phyloP scores from a whole-genome alignment of 2,113 vertebrate species.

The Lynx canadensis region DNA sequence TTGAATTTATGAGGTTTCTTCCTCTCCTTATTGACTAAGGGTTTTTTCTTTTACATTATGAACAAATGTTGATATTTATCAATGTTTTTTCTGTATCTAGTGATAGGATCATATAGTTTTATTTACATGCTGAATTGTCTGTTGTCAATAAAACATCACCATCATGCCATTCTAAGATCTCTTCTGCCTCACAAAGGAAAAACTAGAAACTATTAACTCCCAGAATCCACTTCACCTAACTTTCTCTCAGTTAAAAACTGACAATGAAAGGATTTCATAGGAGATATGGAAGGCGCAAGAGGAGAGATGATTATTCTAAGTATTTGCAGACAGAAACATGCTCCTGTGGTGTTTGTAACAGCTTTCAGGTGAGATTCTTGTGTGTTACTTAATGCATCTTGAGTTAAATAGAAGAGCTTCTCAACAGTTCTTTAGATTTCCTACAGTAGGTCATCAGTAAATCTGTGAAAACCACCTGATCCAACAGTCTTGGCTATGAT shows the following conservation, averaged over 20 bases:
- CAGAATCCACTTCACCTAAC: background rate
- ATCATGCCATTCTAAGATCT: background rate
- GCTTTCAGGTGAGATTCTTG: background rate
- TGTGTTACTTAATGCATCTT: background rate
- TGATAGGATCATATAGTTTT: background rate
- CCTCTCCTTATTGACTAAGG: background rate
- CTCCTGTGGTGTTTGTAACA: background rate
- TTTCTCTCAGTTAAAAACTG: background rate
- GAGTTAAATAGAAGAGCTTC: background rate
- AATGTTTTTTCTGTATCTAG: background rate
- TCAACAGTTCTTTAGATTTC: background rate
- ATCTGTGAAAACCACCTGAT: background rate
- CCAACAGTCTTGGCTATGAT: background rate
- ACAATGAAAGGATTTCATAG: background rate
- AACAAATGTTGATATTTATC: background rate
- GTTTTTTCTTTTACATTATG: background rate
- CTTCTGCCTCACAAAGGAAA: background rate
- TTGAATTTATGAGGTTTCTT: background rate
- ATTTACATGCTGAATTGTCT: background rate
- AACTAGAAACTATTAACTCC: background rate
- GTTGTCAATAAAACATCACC: background rate
- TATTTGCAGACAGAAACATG: background rate
- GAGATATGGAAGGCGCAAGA: background rate
- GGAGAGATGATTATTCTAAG: background rate
- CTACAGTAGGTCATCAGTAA: background rate